Percentiles rank a stretch among this genome's conserved stretches.
These are phyloP conservation scores for Dipodomys spectabilis DNA, from an alignment of 2,113 vertebrate species.

Conservation along the genomic window DNA sequence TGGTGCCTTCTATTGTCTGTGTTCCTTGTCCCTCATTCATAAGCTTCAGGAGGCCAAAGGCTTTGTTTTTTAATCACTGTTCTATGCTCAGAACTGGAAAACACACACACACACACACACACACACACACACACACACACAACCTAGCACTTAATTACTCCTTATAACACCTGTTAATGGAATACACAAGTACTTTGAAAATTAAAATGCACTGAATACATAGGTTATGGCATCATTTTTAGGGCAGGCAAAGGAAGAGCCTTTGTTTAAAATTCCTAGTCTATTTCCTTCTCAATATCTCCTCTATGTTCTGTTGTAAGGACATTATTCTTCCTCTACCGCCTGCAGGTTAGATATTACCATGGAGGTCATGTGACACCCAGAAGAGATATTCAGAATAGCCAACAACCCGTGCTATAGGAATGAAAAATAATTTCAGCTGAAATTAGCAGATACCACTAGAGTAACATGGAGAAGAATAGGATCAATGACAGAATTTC, in stretches of 20 bases:
- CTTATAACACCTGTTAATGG: not conserved
- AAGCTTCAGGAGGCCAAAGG: not conserved
- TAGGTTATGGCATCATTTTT: not conserved
- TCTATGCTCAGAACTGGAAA: constrained; percentile 2
- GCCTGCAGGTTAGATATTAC: not conserved
- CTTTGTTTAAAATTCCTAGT: not conserved
- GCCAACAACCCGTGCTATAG: not conserved
- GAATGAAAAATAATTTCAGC: not conserved
- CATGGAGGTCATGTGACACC: not conserved
- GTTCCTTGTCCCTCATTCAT: not conserved
- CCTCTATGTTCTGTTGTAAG: not conserved
- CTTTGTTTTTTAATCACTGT: not conserved
- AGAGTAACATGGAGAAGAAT: not conserved
- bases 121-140: not conserved
- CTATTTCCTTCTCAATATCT: not conserved
- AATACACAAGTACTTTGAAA: not conserved
- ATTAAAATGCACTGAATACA: not conserved
- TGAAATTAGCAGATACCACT: not conserved
- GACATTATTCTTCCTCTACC: not conserved
- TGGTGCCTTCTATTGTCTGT: not conserved
- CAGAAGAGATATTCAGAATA: not conserved
- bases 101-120: not conserved
- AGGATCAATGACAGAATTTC: not conserved
- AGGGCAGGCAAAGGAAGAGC: not conserved
- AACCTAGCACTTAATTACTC: not conserved